Evolutionary conservation across 2,113 vertebrate species (phyloP).

Genomic region (Phaethon lepturus): DNA sequence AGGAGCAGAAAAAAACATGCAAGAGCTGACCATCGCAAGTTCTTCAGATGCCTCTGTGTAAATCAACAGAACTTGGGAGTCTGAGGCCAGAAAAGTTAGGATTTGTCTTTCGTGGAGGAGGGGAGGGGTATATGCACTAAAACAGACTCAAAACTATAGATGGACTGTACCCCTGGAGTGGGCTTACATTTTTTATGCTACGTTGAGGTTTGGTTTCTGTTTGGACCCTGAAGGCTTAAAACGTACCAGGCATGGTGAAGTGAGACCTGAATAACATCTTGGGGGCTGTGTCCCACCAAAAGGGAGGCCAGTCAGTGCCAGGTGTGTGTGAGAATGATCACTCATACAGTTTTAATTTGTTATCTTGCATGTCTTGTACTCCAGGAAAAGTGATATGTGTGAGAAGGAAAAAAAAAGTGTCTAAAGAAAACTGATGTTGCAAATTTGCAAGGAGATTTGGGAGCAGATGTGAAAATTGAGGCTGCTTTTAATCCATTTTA

Average conservation of each 20-base stretch:
- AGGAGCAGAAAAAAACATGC: background rate
- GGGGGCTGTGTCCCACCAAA: background rate
- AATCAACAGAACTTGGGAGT: background rate
- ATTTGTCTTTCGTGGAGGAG: background rate
- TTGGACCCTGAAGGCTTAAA: background rate
- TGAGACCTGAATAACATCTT: background rate
- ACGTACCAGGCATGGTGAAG: background rate
- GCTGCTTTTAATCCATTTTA: conserved; percentile 56
- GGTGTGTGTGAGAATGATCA: background rate
- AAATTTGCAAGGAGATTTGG: conserved; percentile 57
- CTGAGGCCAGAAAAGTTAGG: background rate
- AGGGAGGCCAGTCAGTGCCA: background rate
- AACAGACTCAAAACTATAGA: fast-evolving
- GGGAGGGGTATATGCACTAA: background rate
- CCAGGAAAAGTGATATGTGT: background rate
- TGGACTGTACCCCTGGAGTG: background rate
- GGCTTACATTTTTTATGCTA: background rate
- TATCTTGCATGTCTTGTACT: background rate
- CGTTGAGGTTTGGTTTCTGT: background rate
- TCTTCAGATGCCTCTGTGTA: background rate
- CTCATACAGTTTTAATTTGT: conserved; percentile 10
- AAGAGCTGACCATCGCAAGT: background rate
- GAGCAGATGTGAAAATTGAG: conserved; percentile 50
- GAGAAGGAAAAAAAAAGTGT: background rate
- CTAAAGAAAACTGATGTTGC: background rate